phyloP scores from a whole-genome alignment of 2,888 invertebrate species.

The Panopea generosa region DNA sequence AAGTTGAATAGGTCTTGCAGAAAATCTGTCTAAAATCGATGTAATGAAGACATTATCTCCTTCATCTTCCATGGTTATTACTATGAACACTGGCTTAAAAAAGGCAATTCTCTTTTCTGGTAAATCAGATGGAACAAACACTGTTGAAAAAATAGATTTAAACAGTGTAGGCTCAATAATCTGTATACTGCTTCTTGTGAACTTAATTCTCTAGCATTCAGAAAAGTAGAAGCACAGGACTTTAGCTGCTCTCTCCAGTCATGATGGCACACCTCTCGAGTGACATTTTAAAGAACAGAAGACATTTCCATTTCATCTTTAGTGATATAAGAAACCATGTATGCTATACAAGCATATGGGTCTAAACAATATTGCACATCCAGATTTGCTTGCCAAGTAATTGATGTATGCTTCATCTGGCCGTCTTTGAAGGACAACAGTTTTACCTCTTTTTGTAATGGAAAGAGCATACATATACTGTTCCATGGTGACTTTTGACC shows the following conservation, averaged over 20 bases:
- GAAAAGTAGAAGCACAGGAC: slow-evolving; percentile 24
- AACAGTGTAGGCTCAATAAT: slow-evolving; percentile 35
- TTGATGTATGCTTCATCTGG: slow-evolving; percentile 22
- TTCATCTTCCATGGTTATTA: slow-evolving; percentile 1
- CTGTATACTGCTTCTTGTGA: slow-evolving; percentile 52
- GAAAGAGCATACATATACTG: slow-evolving; percentile 19
- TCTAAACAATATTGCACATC: slow-evolving; percentile 44
- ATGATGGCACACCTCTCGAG: background rate
- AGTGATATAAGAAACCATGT: slow-evolving; percentile 39
- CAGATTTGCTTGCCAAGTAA: slow-evolving; percentile 46
- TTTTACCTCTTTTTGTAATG: slow-evolving; percentile 13
- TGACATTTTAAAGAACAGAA: slow-evolving; percentile 12
- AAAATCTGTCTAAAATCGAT: slow-evolving; percentile 31
- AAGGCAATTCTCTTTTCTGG: slow-evolving; percentile 39
- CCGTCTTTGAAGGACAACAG: slow-evolving; percentile 25
- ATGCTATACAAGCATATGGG: slow-evolving; percentile 43
- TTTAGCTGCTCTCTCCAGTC: slow-evolving; percentile 14
- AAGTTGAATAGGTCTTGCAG: slow-evolving; percentile 18
- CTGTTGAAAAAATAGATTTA: slow-evolving; percentile 20
- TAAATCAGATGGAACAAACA: slow-evolving; percentile 49
- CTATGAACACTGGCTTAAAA: slow-evolving; percentile 37
- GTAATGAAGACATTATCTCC: slow-evolving; percentile 21
- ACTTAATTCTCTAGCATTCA: slow-evolving; percentile 37
- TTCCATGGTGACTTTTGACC: background rate
- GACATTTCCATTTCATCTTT: slow-evolving; percentile 40